Conservation (phyloP, 2,797 vertebrate species). For the Iguana delicatissima region DNA sequence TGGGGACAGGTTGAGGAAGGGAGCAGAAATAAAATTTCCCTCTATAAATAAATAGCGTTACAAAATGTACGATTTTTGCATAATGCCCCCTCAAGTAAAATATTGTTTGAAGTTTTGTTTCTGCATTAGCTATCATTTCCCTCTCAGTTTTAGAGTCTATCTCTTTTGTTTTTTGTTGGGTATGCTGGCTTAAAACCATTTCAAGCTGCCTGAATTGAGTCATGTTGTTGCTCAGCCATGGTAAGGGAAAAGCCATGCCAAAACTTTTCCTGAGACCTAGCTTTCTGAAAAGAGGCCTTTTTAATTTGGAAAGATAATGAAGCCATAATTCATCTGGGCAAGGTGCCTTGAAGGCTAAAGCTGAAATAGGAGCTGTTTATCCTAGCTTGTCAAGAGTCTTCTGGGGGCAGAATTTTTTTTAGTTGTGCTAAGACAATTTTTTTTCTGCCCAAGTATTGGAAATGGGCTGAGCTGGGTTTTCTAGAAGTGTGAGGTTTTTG, state of each 20-base stretch:
- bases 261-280: background rate
- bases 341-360: constrained; percentile 40
- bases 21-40: background rate
- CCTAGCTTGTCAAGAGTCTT: background rate
- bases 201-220: background rate
- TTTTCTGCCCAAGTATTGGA: background rate
- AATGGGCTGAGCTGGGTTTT: background rate
- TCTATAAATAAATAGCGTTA: background rate
- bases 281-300: background rate
- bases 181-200: background rate
- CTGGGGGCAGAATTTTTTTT: constrained; percentile 4
- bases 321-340: constrained; percentile 40
- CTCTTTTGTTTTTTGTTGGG: background rate
- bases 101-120: background rate
- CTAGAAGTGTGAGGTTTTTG: background rate
- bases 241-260: background rate
- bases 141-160: no score
- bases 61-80: background rate
- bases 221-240: background rate
- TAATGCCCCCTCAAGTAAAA: background rate
- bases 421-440: background rate
- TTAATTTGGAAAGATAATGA: constrained; percentile 15
- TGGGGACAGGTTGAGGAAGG: background rate
- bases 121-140: background rate
- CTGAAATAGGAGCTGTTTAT: constrained; percentile 46